Evolutionary conservation across 2,888 invertebrate species (phyloP).

Genomic region (Dicranocentrus wangi): DNA sequence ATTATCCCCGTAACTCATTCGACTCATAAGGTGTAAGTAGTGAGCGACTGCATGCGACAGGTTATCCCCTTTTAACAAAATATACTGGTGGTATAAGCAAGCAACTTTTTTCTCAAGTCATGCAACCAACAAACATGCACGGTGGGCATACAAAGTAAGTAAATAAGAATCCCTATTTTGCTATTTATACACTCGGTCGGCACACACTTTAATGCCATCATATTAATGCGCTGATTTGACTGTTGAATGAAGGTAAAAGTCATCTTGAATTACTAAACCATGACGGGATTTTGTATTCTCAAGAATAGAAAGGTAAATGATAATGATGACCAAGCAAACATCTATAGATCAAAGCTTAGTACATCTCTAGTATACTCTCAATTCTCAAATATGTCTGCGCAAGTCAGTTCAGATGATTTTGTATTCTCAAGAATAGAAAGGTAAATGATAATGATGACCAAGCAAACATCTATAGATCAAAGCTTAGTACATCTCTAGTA

Average conservation of each 20-base stretch:
- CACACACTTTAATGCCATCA: neutral
- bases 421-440: slow-evolving; percentile 19
- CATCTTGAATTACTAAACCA: slow-evolving; percentile 4
- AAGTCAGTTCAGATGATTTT: too few species aligned
- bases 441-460: slow-evolving; percentile 21
- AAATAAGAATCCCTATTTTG: too few species aligned
- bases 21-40: neutral
- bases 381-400: neutral
- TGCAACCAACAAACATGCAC: too few species aligned
- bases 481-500: neutral
- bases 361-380: neutral
- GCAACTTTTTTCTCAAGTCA: too few species aligned
- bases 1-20: slow-evolving; percentile 9
- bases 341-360: neutral
- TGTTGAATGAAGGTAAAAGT: slow-evolving; percentile 11
- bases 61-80: neutral
- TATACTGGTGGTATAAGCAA: too few species aligned
- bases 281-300: slow-evolving; percentile 21
- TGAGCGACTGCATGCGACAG: neutral
- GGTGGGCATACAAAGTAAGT: too few species aligned
- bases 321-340: slow-evolving; percentile 25
- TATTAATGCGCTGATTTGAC: slow-evolving; percentile 3
- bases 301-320: slow-evolving; percentile 15
- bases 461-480: slow-evolving; percentile 9
- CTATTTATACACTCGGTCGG: too few species aligned